Evolutionary conservation across 2,888 invertebrate genomes (phyloP).

Genomic region (Metellina segmentata): DNA sequence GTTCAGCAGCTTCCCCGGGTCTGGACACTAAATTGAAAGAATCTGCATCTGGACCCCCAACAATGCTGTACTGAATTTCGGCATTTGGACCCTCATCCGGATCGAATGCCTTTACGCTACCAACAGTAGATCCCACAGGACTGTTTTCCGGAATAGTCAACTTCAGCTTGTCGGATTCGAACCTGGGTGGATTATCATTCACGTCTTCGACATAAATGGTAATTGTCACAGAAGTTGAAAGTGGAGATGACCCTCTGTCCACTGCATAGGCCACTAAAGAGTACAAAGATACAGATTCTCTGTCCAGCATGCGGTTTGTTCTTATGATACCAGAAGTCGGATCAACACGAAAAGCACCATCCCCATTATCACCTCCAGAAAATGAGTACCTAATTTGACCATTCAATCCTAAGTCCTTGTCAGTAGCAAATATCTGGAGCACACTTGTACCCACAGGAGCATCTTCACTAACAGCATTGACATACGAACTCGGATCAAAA

Average conservation of each 20-base stretch:
- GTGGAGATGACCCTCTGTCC: conserved; percentile 91
- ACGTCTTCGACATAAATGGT: conserved; percentile 84
- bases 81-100: conserved; percentile 96
- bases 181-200: conserved; percentile 81
- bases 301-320: conserved; percentile 92
- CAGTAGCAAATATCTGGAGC: conserved; percentile 85
- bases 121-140: conserved; percentile 96
- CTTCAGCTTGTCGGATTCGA: conserved; percentile 92
- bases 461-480: conserved; percentile 92
- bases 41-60: conserved; percentile 91
- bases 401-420: conserved; percentile 92
- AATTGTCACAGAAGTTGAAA: conserved; percentile 82
- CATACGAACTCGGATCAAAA: conserved; percentile 84
- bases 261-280: conserved; percentile 92
- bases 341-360: conserved; percentile 95
- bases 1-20: conserved; percentile 87
- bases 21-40: conserved; percentile 91
- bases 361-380: conserved; percentile 83
- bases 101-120: conserved; percentile 93
- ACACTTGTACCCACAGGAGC: conserved; percentile 87
- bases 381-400: conserved; percentile 86
- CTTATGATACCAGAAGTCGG: conserved; percentile 94
- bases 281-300: conserved; percentile 93
- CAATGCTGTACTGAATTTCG: conserved; percentile 95
- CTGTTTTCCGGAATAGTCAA: conserved; percentile 96